These are phyloP conservation scores for Rhabdornis inornatus DNA, from an alignment of 2,113 vertebrate species.

Conservation along the genomic window DNA sequence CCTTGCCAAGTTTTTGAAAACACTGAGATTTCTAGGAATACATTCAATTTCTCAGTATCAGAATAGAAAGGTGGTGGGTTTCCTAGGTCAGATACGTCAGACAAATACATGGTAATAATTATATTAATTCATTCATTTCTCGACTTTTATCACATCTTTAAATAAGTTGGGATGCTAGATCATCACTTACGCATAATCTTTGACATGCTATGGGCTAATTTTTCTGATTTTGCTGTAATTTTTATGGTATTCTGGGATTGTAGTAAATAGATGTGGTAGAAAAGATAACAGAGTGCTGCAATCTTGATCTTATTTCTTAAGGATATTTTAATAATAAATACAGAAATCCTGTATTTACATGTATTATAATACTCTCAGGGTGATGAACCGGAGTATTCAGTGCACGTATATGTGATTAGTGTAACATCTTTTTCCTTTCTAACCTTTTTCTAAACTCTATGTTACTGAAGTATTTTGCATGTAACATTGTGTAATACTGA, in stretches of 20 bases:
- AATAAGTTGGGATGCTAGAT: not conserved
- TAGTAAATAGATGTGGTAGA: not conserved
- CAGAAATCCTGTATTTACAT: not conserved
- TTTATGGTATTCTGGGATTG: not conserved
- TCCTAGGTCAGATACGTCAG: not conserved
- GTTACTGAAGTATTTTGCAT: not conserved
- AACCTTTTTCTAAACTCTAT: not conserved
- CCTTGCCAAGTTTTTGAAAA: not conserved
- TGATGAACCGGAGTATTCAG: not conserved
- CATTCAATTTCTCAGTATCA: not conserved
- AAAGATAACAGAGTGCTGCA: not conserved
- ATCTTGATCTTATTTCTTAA: not conserved
- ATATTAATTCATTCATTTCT: not conserved
- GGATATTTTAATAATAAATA: not conserved
- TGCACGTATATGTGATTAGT: not conserved
- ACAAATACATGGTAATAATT: not conserved
- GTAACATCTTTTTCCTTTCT: not conserved
- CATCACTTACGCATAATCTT: not conserved
- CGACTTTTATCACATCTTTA: not conserved
- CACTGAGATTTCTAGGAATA: not conserved
- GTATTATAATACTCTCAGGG: not conserved
- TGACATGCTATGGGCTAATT: not conserved
- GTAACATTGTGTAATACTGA: not conserved
- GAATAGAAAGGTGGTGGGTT: not conserved
- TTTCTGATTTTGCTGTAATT: not conserved